Evolutionary conservation across 2,888 invertebrate genomes (phyloP).

Genomic region (Amphipyra berbera): DNA sequence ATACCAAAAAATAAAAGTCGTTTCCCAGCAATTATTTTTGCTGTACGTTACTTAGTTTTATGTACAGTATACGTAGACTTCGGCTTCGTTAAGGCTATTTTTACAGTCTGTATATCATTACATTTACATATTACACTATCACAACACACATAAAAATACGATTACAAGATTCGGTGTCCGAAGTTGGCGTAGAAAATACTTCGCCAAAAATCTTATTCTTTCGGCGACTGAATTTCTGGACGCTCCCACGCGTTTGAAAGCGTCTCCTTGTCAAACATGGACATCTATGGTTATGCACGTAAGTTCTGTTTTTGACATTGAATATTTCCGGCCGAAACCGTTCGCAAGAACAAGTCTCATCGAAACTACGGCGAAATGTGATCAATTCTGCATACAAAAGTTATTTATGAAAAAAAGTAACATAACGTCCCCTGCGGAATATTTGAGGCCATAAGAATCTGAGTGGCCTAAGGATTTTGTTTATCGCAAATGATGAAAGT

Average conservation of each 20-base stretch:
- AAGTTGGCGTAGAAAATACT: neutral
- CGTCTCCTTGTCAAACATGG: slow-evolving; percentile 38
- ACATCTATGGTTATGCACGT: slow-evolving; percentile 42
- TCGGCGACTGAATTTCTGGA: slow-evolving; percentile 3
- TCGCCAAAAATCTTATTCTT: slow-evolving; percentile 19
- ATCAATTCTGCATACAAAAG: slow-evolving; percentile 44
- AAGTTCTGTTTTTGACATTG: slow-evolving; percentile 30
- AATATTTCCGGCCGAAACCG: slow-evolving; percentile 30
- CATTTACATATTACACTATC: no score
- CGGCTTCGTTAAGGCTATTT: no score
- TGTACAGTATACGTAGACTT: no score
- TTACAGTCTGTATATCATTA: no score
- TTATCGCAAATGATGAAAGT: no score
- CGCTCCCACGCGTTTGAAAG: slow-evolving; percentile 8
- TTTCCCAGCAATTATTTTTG: no score
- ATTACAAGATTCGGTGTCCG: slow-evolving; percentile 1
- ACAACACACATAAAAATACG: slow-evolving; percentile 12
- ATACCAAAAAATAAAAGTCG: no score
- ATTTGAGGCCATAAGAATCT: no score
- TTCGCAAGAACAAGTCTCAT: slow-evolving; percentile 35
- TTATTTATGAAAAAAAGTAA: slow-evolving; percentile 27
- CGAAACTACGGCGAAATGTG: slow-evolving; percentile 30
- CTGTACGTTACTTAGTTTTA: no score
- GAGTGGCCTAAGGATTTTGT: no score
- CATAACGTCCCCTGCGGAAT: neutral